Percentiles rank a stretch among this genome's conserved stretches.
These are phyloP conservation scores for Arvicola amphibius DNA, from an alignment of 2,797 vertebrate species.

Conservation along the genomic window DNA sequence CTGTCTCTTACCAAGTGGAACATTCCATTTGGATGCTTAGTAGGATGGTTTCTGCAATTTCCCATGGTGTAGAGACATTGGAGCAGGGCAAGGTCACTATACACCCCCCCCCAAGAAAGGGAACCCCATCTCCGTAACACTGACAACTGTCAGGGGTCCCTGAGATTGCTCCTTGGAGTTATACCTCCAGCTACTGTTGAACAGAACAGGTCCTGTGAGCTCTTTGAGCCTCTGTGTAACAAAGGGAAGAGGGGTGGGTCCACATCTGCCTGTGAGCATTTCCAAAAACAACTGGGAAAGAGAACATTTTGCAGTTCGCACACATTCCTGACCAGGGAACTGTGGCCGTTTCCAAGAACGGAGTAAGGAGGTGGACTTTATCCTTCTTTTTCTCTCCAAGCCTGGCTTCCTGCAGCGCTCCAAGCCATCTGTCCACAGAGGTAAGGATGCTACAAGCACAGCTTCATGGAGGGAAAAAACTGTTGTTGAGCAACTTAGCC, in stretches of 20 bases:
- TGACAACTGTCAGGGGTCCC: neutral
- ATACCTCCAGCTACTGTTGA: accelerated
- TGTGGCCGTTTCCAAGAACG: accelerated
- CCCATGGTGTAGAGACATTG: neutral
- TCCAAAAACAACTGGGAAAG: neutral
- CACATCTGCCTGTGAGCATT: neutral
- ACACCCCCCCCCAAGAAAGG: neutral
- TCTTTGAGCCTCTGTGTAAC: too few relatives aligned
- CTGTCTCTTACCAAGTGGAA: neutral
- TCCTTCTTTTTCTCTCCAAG: accelerated
- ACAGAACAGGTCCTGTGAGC: neutral
- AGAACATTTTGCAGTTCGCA: accelerated
- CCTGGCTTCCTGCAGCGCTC: neutral
- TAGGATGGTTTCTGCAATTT: neutral
- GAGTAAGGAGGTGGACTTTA: accelerated
- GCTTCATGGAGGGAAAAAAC: neutral
- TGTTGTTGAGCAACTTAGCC: accelerated
- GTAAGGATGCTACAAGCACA: neutral
- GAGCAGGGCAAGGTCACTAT: neutral
- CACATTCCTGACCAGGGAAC: neutral
- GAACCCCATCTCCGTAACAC: accelerated
- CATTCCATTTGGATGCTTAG: accelerated
- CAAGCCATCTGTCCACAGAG: accelerated
- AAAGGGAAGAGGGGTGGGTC: neutral
- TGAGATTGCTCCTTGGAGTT: accelerated